A percentile compares a stretch with the other conserved stretches of the same genome.
Conservation (phyloP, 2,888 invertebrate species). For the Thecocarcelia acutangulata region DNA sequence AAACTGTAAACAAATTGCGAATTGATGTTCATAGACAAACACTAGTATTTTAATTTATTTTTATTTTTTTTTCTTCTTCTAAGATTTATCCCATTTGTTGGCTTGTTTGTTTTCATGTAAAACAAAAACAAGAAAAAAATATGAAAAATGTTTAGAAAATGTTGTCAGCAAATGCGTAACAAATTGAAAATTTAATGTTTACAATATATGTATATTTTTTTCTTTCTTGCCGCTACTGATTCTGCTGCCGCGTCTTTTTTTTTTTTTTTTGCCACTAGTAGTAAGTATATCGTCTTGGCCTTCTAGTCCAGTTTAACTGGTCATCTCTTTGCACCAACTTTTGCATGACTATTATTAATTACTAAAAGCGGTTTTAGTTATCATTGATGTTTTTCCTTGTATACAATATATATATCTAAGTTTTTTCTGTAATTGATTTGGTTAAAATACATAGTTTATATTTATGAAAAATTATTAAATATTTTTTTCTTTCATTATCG, state of each 20-base stretch:
- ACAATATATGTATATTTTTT: conserved; percentile 48
- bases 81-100: conserved; percentile 42
- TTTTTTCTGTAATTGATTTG: conserved; percentile 49
- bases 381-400: conserved; percentile 42
- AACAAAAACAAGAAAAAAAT: conserved; percentile 11
- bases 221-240: conserved; percentile 15
- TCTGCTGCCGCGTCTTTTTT: neutral
- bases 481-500: neutral
- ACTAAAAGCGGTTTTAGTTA: conserved; percentile 41
- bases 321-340: conserved; percentile 48
- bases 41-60: neutral
- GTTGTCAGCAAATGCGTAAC: conserved; percentile 71
- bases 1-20: conserved; percentile 55
- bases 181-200: conserved; percentile 70
- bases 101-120: conserved; percentile 29
- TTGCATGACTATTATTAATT: conserved; percentile 59
- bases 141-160: conserved; percentile 64
- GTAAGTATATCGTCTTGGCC: conserved; percentile 35
- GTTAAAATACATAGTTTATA: conserved; percentile 14
- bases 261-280: conserved; percentile 43
- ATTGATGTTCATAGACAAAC: conserved; percentile 35
- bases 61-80: conserved; percentile 10
- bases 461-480: conserved; percentile 37
- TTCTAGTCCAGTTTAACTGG: conserved; percentile 64
- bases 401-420: conserved; percentile 3